These are phyloP conservation scores for Theristicus caerulescens DNA, from an alignment of 2,113 vertebrate species.

Conservation along the genomic window DNA sequence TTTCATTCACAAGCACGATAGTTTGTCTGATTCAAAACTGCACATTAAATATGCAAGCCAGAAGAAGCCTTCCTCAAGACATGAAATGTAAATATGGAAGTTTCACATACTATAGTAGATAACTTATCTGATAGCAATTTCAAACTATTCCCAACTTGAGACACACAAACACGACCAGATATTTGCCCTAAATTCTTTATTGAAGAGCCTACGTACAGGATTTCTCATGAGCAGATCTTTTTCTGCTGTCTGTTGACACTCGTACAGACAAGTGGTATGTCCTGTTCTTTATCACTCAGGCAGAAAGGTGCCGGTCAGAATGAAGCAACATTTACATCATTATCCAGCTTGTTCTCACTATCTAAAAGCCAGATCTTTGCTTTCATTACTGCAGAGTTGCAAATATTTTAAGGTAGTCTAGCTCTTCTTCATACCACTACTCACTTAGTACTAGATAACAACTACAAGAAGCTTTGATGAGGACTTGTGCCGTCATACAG, in stretches of 20 bases:
- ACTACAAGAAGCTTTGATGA: not conserved
- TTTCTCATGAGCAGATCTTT: not conserved
- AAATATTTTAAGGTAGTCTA: slow-evolving; percentile 11
- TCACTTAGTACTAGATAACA: not conserved
- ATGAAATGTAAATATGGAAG: not conserved
- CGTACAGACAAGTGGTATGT: not conserved
- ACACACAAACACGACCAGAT: not conserved
- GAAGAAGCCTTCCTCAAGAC: not conserved
- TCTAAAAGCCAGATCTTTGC: not conserved
- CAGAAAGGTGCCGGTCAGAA: slow-evolving; percentile 29
- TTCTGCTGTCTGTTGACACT: not conserved
- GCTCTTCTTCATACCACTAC: not conserved
- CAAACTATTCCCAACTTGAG: not conserved
- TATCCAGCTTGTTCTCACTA: slow-evolving; percentile 21
- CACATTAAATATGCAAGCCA: not conserved
- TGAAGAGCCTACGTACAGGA: not conserved
- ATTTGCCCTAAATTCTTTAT: not conserved
- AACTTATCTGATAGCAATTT: not conserved
- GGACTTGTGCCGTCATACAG: not conserved
- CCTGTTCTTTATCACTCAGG: slow-evolving; percentile 14
- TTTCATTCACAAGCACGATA: not conserved
- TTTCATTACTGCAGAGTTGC: not conserved
- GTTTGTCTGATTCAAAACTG: not conserved
- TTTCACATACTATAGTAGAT: not conserved
- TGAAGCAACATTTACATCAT: slow-evolving; percentile 23